These are phyloP conservation scores for Ardeotis arabs DNA, from an alignment of 2,113 vertebrate genomes.

Conservation along the genomic window DNA sequence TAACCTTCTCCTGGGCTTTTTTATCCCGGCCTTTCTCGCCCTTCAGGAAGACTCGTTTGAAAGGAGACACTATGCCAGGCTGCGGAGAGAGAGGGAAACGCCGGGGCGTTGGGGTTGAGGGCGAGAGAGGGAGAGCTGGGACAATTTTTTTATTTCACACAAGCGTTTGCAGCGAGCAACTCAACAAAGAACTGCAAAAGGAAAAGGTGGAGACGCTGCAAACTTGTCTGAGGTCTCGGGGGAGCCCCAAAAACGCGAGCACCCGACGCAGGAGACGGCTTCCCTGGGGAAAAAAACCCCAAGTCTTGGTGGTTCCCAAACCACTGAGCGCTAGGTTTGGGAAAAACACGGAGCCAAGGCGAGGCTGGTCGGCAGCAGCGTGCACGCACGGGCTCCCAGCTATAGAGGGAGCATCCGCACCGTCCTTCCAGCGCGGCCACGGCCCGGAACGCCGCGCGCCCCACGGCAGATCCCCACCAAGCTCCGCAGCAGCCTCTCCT, in stretches of 20 bases:
- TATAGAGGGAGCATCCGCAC: neutral
- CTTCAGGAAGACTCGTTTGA: slow-evolving; percentile 96
- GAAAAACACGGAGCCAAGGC: neutral
- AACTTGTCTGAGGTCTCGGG: neutral
- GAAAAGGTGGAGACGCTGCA: neutral
- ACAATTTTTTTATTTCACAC: neutral
- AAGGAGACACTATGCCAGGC: slow-evolving; percentile 95
- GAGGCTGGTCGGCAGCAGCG: fast-evolving
- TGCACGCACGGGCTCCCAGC: neutral
- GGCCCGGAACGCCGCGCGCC: no score
- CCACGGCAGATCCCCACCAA: no score
- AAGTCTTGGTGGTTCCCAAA: no score
- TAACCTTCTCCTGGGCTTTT: slow-evolving; percentile 92
- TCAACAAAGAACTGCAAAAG: neutral
- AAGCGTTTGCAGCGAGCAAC: neutral
- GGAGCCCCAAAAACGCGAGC: fast-evolving
- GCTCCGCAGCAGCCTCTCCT: no score
- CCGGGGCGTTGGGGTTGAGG: no score
- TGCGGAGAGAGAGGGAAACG: slow-evolving; percentile 59
- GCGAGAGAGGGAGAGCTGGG: no score
- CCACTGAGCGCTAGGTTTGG: neutral
- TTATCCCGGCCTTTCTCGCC: slow-evolving; percentile 94
- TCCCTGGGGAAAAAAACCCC: neutral
- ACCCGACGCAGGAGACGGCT: neutral
- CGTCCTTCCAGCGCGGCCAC: no score